Conservation (phyloP, 2,797 vertebrate genomes). For the Muraenolepis orangiensis region DNA sequence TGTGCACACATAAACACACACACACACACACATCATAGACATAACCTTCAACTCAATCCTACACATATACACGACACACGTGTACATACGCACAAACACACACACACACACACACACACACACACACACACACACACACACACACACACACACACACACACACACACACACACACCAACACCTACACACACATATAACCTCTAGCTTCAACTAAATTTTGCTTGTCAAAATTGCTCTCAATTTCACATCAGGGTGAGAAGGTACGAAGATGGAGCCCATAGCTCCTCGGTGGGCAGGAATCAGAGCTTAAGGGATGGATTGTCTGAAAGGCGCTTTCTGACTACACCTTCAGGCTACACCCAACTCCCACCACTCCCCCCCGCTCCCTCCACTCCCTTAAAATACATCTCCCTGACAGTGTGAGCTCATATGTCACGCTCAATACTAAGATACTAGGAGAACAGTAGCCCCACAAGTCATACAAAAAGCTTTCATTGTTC, state of each 20-base stretch:
- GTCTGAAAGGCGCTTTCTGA: conserved; percentile 25
- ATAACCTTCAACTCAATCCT: too few species aligned
- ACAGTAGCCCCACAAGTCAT: conserved; percentile 50
- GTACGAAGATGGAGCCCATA: conserved; percentile 4
- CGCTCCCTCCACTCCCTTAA: too few species aligned
- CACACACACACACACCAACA: too few species aligned
- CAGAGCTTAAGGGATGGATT: conserved; percentile 8
- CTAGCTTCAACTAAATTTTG: conserved; percentile 2
- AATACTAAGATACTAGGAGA: conserved; percentile 53
- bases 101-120: too few species aligned
- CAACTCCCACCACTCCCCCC: background rate
- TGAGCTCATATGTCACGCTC: conserved; percentile 39
- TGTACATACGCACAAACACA: too few species aligned
- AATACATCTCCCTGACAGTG: conserved; percentile 24
- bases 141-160: too few species aligned
- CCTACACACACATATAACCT: too few species aligned
- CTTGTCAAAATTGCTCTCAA: background rate
- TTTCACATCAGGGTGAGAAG: conserved; percentile 12
- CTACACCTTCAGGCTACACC: conserved; percentile 19
- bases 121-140: too few species aligned
- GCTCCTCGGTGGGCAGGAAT: conserved; percentile 10
- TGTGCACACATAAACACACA: too few species aligned
- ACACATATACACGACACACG: too few species aligned
- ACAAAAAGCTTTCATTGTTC: conserved; percentile 44
- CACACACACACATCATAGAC: too few species aligned